These are phyloP conservation scores for Electrona antarctica DNA, from an alignment of 2,113 vertebrate genomes.

Conservation along the genomic window DNA sequence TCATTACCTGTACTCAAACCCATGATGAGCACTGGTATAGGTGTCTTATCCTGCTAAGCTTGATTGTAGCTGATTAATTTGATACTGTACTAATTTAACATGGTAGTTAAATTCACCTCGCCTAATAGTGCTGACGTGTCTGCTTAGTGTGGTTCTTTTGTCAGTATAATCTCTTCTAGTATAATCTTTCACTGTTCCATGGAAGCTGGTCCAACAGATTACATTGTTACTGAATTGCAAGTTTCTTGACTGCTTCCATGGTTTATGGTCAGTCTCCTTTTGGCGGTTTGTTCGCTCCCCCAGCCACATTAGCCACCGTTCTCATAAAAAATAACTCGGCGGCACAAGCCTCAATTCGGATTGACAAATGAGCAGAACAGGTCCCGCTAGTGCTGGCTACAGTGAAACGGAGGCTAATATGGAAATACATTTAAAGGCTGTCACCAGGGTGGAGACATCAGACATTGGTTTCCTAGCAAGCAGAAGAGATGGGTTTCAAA, in stretches of 20 bases:
- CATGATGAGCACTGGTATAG: no score
- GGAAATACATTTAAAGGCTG: constrained; percentile 64
- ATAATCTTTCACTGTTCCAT: not conserved
- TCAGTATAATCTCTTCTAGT: constrained; percentile 9
- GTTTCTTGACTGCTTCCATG: constrained; percentile 24
- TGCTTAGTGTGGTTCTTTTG: no score
- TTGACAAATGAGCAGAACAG: constrained; percentile 51
- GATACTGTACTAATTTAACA: no score
- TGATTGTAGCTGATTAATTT: no score
- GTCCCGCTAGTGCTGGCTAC: constrained; percentile 33
- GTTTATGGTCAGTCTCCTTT: constrained; percentile 46
- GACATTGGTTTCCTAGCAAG: constrained; percentile 31
- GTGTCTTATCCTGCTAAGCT: no score
- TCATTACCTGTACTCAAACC: no score
- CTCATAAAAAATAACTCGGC: constrained; percentile 42
- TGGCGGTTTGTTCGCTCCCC: constrained; percentile 41
- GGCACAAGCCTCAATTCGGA: constrained; percentile 35
- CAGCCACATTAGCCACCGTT: constrained; percentile 24
- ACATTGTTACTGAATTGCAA: constrained; percentile 40
- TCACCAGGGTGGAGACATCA: constrained; percentile 39
- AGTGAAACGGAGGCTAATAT: constrained; percentile 55
- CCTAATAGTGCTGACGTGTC: no score
- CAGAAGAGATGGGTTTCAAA: constrained; percentile 36
- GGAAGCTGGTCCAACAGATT: constrained; percentile 5
- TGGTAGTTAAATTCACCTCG: no score